These are phyloP conservation scores for Phainopepla nitens DNA, from an alignment of 2,113 vertebrate species.

Conservation along the genomic window DNA sequence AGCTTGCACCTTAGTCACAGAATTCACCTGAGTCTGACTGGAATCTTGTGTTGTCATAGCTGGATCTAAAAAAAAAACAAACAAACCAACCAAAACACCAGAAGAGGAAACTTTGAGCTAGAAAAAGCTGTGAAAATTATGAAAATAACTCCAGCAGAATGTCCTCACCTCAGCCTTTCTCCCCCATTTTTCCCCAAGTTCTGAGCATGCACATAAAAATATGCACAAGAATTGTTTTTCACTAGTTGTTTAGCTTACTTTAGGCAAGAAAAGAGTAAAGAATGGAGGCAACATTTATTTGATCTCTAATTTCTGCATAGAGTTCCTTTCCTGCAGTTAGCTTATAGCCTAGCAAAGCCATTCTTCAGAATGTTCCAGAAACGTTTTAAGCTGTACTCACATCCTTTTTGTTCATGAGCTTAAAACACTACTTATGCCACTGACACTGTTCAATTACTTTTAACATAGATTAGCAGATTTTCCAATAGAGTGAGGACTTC, in stretches of 20 bases:
- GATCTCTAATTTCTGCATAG: neutral
- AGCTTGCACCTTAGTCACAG: neutral
- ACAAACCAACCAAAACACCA: neutral
- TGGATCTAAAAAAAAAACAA: neutral
- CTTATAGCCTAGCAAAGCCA: neutral
- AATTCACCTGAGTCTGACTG: neutral
- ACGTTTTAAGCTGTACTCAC: neutral
- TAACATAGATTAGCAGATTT: neutral
- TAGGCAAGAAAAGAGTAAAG: neutral
- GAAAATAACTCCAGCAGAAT: neutral
- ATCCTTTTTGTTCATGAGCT: neutral
- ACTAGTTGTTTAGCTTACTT: neutral
- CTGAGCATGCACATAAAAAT: neutral
- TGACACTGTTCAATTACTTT: neutral
- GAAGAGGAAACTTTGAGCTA: neutral
- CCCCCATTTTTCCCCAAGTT: neutral
- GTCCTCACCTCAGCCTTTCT: neutral
- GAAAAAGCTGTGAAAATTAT: neutral
- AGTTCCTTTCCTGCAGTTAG: neutral
- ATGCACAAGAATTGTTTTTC: accelerated
- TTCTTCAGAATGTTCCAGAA: neutral
- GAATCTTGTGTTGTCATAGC: neutral
- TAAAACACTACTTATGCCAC: neutral
- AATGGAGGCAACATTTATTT: neutral
- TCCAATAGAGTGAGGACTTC: neutral